Evolutionary conservation across 1,140 invertebrate species (phyloP).

Genomic region (Pseudomyrmex sp.): DNA sequence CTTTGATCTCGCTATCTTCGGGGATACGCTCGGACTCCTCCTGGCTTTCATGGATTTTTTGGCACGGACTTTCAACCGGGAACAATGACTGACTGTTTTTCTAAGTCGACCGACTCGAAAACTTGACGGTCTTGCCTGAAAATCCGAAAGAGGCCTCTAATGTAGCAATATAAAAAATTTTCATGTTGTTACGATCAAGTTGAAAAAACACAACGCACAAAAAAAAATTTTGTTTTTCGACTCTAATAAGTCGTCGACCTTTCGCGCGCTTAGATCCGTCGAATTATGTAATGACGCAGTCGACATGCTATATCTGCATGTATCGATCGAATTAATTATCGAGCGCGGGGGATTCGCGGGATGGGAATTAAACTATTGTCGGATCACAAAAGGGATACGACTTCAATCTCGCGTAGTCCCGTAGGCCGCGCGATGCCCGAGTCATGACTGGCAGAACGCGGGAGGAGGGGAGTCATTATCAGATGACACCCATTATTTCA

Average conservation of each 20-base stretch:
- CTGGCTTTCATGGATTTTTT: conserved; percentile 50
- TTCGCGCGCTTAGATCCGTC: conserved; percentile 41
- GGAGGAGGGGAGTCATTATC: conserved; percentile 71
- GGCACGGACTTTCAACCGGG: not conserved
- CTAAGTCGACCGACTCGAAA: not conserved
- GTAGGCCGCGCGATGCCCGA: conserved; percentile 58
- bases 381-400: conserved; percentile 74
- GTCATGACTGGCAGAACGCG: conserved; percentile 75
- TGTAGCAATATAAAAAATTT: too few species aligned
- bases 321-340: conserved; percentile 80
- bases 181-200: too few species aligned
- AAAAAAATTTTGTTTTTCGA: not conserved
- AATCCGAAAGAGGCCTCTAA: not conserved
- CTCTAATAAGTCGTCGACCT: conserved; percentile 25
- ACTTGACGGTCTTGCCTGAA: not conserved
- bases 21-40: conserved; percentile 6
- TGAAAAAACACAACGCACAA: too few species aligned
- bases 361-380: conserved; percentile 66
- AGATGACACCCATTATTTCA: conserved; percentile 79
- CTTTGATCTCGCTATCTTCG: conserved; percentile 53
- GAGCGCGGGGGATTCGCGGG: conserved; percentile 49
- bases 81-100: not conserved
- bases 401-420: conserved; percentile 68
- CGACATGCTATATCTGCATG: conserved; percentile 71
- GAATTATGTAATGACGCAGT: conserved; percentile 65